Evolutionary conservation across 2,113 vertebrate genomes (phyloP).

Genomic region (Cnemophilus loriae): DNA sequence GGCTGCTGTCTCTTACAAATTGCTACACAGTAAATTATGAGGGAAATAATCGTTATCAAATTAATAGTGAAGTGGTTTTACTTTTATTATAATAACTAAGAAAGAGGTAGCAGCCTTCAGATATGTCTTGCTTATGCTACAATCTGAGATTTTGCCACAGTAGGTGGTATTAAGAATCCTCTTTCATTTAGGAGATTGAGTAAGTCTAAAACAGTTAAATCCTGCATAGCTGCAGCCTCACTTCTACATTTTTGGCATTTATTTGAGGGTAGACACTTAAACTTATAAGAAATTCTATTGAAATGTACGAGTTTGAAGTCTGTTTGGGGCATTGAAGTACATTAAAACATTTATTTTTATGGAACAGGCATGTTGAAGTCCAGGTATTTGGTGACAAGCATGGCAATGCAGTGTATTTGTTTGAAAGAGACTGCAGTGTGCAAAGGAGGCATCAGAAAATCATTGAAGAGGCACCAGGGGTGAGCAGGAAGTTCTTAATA

Average conservation of each 20-base stretch:
- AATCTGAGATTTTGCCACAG: neutral
- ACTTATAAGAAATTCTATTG: neutral
- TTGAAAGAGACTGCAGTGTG: conserved; percentile 97
- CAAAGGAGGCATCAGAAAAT: conserved; percentile 98
- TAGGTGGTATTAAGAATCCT: neutral
- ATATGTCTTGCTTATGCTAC: neutral
- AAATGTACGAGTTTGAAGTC: neutral
- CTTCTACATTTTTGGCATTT: neutral
- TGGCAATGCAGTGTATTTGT: conserved; percentile 92
- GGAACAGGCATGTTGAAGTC: conserved; percentile 91
- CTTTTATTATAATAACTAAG: neutral
- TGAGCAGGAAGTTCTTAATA: conserved; percentile 56
- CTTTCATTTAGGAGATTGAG: neutral
- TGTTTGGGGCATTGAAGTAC: neutral
- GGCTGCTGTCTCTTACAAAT: neutral
- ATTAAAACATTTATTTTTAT: neutral
- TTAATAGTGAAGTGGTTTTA: neutral
- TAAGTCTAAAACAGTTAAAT: neutral
- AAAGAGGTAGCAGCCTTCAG: neutral
- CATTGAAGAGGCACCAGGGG: conserved; percentile 96
- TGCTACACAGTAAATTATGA: neutral
- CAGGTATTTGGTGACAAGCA: conserved; percentile 96
- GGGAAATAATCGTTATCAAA: neutral
- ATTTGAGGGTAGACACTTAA: neutral
- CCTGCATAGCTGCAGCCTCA: neutral